A percentile compares a stretch with the other conserved stretches of the same genome.
These are phyloP conservation scores for Antigone vipio DNA, from an alignment of 2,113 vertebrate species.

Conservation along the genomic window DNA sequence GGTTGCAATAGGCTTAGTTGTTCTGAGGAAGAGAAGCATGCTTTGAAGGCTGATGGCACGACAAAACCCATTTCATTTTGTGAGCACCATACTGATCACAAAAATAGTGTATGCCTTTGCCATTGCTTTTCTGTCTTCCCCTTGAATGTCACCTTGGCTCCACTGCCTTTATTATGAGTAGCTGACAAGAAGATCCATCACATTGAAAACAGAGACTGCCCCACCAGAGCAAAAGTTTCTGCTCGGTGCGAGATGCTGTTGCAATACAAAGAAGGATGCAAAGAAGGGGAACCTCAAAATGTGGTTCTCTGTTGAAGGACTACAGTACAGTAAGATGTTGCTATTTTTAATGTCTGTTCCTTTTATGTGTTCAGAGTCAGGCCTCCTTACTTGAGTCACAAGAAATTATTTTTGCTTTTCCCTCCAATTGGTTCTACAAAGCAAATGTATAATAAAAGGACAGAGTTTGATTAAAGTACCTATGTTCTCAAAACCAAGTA, in stretches of 20 bases:
- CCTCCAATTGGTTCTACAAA: neutral
- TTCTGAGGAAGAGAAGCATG: neutral
- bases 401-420: neutral
- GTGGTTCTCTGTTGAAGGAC: neutral
- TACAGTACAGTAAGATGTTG: neutral
- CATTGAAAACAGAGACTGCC: neutral
- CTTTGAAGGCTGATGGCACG: neutral
- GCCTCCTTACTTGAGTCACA: neutral
- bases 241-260: neutral
- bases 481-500: neutral
- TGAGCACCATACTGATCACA: neutral
- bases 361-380: neutral
- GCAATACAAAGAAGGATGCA: neutral
- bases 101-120: neutral
- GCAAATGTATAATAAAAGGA: neutral
- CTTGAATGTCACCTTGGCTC: neutral
- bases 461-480: neutral
- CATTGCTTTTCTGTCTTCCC: neutral
- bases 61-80: neutral
- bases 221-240: neutral
- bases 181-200: neutral
- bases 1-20: neutral
- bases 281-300: slow-evolving; percentile 28
- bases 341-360: slow-evolving; percentile 30
- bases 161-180: neutral